Conservation (phyloP, 1,140 invertebrate genomes). For the Globodera rostochiensis region DNA sequence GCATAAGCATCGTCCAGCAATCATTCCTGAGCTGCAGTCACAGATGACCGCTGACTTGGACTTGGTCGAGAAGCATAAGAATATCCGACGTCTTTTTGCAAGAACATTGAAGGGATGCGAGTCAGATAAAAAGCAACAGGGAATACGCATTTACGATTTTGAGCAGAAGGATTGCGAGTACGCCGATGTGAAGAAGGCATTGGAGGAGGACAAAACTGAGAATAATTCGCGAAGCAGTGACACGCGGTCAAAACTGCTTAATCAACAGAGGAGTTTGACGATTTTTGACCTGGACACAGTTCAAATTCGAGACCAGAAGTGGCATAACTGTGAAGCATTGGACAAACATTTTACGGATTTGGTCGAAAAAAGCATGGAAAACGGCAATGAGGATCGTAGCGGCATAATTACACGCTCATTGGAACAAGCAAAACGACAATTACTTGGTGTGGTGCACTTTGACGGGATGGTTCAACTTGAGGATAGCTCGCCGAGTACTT, state of each 20-base stretch:
- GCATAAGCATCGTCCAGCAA: slow-evolving; percentile 38
- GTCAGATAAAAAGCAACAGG: slow-evolving; percentile 20
- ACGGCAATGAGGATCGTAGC: not conserved
- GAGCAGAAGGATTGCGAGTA: slow-evolving; percentile 30
- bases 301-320: not conserved
- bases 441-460: not conserved
- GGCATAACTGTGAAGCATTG: not conserved
- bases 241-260: not conserved
- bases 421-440: not conserved
- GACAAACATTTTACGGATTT: not conserved
- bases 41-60: slow-evolving; percentile 12
- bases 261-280: not conserved
- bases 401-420: not conserved
- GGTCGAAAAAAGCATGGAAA: not conserved
- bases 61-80: slow-evolving; percentile 22
- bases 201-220: slow-evolving; percentile 19
- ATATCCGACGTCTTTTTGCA: slow-evolving; percentile 31
- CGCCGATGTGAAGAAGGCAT: slow-evolving; percentile 31
- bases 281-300: not conserved
- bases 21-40: slow-evolving; percentile 30
- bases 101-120: slow-evolving; percentile 29
- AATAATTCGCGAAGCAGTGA: not conserved
- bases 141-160: slow-evolving; percentile 41
- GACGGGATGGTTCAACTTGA: slow-evolving; percentile 1
- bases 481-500: not conserved